Evolutionary conservation across 1,140 invertebrate species (phyloP).

Genomic region (Andricus grossulariae): DNA sequence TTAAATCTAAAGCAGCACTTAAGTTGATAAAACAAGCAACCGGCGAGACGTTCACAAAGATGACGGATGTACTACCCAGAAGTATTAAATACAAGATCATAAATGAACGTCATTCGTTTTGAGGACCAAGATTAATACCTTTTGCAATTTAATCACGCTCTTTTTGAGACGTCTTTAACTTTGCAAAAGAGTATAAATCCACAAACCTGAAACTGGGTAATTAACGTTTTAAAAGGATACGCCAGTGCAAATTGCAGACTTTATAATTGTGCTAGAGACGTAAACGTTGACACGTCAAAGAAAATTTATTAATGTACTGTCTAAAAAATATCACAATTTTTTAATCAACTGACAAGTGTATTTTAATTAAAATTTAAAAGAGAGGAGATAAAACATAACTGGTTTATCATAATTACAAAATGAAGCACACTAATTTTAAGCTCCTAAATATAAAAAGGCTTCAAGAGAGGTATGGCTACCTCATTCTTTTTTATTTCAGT

Average conservation of each 20-base stretch:
- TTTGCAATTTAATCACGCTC: slow-evolving; percentile 30
- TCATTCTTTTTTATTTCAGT: no score
- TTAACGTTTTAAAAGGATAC: slow-evolving; percentile 22
- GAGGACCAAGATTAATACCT: slow-evolving; percentile 25
- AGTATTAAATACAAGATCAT: slow-evolving; percentile 28
- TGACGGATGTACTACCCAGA: not conserved
- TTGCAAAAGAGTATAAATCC: slow-evolving; percentile 5
- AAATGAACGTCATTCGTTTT: slow-evolving; percentile 23
- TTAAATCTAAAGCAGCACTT: slow-evolving; percentile 25
- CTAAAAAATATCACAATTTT: no score
- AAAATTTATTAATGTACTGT: not conserved
- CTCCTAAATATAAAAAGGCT: no score
- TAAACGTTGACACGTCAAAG: not conserved
- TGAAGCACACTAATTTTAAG: no score
- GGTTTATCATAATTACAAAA: no score
- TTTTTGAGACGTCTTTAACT: slow-evolving; percentile 20
- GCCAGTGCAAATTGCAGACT: slow-evolving; percentile 2
- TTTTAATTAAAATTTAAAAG: no score
- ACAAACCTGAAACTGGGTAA: slow-evolving; percentile 3
- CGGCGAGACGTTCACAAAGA: not conserved
- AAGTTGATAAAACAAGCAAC: slow-evolving; percentile 17
- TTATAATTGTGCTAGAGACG: not conserved
- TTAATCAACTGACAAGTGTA: no score
- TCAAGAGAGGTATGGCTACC: no score
- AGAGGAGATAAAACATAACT: no score